Evolutionary conservation across 2,113 vertebrate genomes (phyloP).

Genomic region (Oophaga pumilio): DNA sequence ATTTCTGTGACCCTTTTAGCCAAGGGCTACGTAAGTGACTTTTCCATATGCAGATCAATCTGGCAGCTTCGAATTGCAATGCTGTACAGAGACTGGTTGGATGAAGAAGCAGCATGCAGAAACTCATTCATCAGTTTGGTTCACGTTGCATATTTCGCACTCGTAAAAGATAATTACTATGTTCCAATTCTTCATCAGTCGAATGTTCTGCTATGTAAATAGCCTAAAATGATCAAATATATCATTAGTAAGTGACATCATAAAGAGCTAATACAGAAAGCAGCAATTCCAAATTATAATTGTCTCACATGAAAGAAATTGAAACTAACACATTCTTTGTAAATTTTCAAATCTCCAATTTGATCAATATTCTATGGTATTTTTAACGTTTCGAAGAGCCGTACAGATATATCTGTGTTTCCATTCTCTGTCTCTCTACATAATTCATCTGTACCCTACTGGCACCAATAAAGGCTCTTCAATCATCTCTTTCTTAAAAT

Average conservation of each 20-base stretch:
- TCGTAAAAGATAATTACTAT: not conserved
- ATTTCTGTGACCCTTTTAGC: not conserved
- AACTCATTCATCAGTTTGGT: not conserved
- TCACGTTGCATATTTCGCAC: not conserved
- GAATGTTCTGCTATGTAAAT: not conserved
- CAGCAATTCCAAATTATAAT: not conserved
- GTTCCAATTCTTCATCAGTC: not conserved
- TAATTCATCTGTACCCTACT: constrained; percentile 13
- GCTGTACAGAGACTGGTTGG: not conserved
- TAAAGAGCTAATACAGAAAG: not conserved
- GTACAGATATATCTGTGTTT: constrained; percentile 26
- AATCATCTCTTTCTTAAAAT: constrained; percentile 21
- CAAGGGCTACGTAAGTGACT: not conserved
- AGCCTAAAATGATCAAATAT: not conserved
- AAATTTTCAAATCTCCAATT: not conserved
- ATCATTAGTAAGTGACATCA: not conserved
- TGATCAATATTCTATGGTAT: not conserved
- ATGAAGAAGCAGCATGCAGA: not conserved
- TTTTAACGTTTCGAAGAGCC: not conserved
- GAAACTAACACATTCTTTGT: not conserved
- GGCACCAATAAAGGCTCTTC: constrained; percentile 15
- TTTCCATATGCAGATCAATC: not conserved
- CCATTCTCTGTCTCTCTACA: not conserved
- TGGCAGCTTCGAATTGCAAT: not conserved
- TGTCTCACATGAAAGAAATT: not conserved